Base-by-base conservation (phyloP, 2,888 invertebrate species). In the Diarsia dahlii region DNA sequence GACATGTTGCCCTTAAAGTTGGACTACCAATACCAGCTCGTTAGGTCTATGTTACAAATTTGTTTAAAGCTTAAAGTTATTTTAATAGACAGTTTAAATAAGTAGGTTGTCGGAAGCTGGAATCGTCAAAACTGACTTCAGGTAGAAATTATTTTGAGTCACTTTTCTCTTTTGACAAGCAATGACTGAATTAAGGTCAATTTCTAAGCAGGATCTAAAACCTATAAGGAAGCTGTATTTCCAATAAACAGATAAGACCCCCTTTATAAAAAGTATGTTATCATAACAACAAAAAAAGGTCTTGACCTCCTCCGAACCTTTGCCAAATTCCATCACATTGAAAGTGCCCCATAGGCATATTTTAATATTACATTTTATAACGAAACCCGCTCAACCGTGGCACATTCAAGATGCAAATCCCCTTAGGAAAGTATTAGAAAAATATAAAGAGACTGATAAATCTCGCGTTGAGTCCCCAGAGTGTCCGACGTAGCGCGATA, bases 401-500 rank as follows among this genome's bases (percentile, higher is more conserved):
- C 83, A 90, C 89, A 90, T 92, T 90, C 90, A 92, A 93, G 91
- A 93, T 92, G 93, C 92, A 93, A 93, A 93, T 94, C 93, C 93
- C 92, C 91, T 92, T 89, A 92, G 93, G 91, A 90, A 91, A 92
- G 93, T 94, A 95, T 95, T 95, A 95, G 93, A 94, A 95, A 94
- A 94, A 95, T 95, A 94, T 95, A 94, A 94, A 90, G 86, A 88
- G 88, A 82, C 87, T 88, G 87, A 87, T 89, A 88, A 87, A 89
- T 87, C 88, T 85, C 86, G 89, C 88, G 89, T 85, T 85, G 87
- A 84, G 89, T 93, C 95, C 93, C 95, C 80, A 77, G 94, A 94
- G 95, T 94, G 93, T 94, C 94, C 95, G 93, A 90, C 93, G 94
- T 93, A 90, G 93, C 93, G 93, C 91, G 92, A 95, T 95, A 95